Conservation (phyloP, 1,140 invertebrate genomes). For the Lutraria rhynchaena region DNA sequence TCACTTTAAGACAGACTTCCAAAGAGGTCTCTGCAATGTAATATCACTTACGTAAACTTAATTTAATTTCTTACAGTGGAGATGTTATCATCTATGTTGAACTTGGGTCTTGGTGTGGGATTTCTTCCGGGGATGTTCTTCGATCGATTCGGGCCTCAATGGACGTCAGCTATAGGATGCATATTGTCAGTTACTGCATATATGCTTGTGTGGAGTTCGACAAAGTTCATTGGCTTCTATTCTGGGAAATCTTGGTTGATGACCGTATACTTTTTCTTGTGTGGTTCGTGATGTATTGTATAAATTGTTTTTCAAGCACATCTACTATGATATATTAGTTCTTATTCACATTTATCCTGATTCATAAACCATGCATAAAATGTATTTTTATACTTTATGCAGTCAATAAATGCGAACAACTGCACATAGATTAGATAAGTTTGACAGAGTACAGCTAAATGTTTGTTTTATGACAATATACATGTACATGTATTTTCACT, state of each 20-base stretch:
- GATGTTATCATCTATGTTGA: constrained; percentile 62
- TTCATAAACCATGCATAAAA: too few species aligned
- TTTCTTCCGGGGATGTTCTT: constrained; percentile 67
- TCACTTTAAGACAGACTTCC: too few species aligned
- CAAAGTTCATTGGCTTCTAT: constrained; percentile 53
- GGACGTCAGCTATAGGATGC: constrained; percentile 59
- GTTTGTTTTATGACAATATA: too few species aligned
- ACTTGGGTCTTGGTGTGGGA: constrained; percentile 63
- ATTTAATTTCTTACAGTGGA: constrained; percentile 57
- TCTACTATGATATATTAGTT: too few species aligned
- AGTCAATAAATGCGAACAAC: too few species aligned
- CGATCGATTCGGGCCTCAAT: constrained; percentile 65
- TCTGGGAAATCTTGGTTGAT: constrained; percentile 53
- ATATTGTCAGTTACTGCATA: constrained; percentile 61
- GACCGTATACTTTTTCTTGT: constrained; percentile 62
- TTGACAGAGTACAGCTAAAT: too few species aligned
- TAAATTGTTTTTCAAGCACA: too few species aligned
- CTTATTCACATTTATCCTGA: too few species aligned
- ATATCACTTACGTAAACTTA: background rate
- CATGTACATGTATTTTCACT: too few species aligned
- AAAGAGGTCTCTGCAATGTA: too few species aligned
- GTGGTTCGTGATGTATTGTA: constrained; percentile 62
- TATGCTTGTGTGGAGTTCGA: constrained; percentile 65
- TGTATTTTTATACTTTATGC: too few species aligned
- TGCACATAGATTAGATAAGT: too few species aligned